Evolutionary conservation across 2,113 vertebrate species (phyloP).

Genomic region (Ciconia maguari): DNA sequence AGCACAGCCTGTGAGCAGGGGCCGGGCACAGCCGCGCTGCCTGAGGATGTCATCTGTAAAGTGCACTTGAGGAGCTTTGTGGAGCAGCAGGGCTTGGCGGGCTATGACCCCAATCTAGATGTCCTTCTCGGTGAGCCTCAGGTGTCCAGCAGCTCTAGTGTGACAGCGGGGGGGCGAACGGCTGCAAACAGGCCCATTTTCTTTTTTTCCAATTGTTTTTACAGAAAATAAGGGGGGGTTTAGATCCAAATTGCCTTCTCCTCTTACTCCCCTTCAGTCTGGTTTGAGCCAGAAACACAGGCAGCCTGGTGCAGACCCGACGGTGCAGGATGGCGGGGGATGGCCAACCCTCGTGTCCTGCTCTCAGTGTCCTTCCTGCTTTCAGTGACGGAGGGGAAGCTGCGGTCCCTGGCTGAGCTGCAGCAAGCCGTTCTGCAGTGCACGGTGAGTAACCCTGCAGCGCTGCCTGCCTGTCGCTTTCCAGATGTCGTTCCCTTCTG

Average conservation of each 20-base stretch:
- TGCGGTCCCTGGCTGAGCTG: constrained; percentile 83
- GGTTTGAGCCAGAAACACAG: neutral
- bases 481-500: neutral
- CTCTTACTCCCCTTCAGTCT: neutral
- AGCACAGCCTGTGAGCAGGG: neutral
- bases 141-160: neutral
- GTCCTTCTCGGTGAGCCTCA: constrained; percentile 64
- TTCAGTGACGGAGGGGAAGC: constrained; percentile 84
- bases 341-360: fast-evolving
- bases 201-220: neutral
- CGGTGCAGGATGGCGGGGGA: fast-evolving
- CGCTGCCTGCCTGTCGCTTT: fast-evolving
- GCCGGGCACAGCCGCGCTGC: neutral
- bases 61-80: constrained; percentile 79
- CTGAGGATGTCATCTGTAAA: neutral
- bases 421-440: constrained; percentile 73
- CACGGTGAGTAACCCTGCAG: constrained; percentile 49
- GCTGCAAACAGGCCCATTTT: neutral
- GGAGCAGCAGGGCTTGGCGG: constrained; percentile 74
- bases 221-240: neutral
- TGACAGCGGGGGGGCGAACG: neutral
- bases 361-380: neutral
- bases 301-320: fast-evolving
- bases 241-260: neutral
- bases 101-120: constrained; percentile 86